Evolutionary conservation across 2,113 vertebrate species (phyloP).

Genomic region (Sporophila hypoxantha): DNA sequence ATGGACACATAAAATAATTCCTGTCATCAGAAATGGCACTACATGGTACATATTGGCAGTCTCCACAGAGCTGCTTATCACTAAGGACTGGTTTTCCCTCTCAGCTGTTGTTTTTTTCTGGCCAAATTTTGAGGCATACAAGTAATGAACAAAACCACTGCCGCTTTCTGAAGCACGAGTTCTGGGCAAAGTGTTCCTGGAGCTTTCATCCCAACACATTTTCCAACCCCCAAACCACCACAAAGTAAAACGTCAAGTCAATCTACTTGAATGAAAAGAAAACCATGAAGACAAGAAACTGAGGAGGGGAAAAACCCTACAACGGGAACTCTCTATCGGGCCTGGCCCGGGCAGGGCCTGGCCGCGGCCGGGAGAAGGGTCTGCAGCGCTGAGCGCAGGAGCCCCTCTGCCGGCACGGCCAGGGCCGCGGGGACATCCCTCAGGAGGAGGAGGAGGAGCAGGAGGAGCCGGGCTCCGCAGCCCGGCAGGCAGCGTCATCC

Average conservation of each 20-base stretch:
- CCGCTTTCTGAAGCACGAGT: background rate
- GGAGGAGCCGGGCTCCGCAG: background rate
- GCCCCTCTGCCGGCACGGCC: background rate
- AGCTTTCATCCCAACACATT: background rate
- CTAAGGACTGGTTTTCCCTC: background rate
- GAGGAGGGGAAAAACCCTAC: accelerated
- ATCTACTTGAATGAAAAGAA: background rate
- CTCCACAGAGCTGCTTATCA: background rate
- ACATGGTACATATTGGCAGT: background rate
- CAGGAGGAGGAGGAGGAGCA: background rate
- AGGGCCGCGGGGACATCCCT: background rate
- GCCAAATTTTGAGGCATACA: background rate
- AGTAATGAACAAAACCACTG: background rate
- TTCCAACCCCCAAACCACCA: background rate
- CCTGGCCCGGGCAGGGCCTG: background rate
- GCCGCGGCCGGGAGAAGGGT: background rate
- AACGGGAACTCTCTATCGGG: background rate
- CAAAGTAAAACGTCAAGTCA: background rate
- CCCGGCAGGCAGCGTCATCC: background rate
- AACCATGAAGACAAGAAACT: background rate
- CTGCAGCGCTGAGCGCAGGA: accelerated
- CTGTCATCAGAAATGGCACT: background rate
- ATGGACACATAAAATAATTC: background rate
- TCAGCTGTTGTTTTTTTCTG: background rate
- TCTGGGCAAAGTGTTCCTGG: background rate